Evolutionary conservation across 2,888 invertebrate genomes (phyloP).

Genomic region (Hoplodrina blanda): DNA sequence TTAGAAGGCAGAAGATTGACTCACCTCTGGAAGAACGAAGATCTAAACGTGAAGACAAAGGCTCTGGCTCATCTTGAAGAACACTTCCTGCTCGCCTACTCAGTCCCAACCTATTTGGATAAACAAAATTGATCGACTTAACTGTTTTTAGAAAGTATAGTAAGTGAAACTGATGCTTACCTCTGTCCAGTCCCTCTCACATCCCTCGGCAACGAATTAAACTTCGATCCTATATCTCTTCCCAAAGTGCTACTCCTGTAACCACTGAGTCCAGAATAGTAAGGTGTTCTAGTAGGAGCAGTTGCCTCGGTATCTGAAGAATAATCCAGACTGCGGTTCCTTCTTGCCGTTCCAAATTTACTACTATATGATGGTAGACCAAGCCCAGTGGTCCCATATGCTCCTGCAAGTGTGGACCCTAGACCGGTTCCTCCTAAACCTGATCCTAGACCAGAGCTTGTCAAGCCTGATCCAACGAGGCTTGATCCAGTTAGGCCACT

Average conservation of each 20-base stretch:
- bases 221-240: slow-evolving; percentile 92
- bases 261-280: slow-evolving; percentile 92
- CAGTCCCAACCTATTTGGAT: slow-evolving; percentile 79
- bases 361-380: slow-evolving; percentile 85
- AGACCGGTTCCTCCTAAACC: slow-evolving; percentile 83
- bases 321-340: slow-evolving; percentile 96
- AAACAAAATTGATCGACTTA: slow-evolving; percentile 27
- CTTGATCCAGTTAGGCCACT: slow-evolving; percentile 87
- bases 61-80: slow-evolving; percentile 87
- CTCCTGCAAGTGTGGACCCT: slow-evolving; percentile 81
- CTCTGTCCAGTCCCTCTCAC: slow-evolving; percentile 91
- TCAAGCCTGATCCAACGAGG: slow-evolving; percentile 70
- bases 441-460: slow-evolving; percentile 82
- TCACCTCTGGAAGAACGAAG: slow-evolving; percentile 89
- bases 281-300: slow-evolving; percentile 93
- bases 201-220: slow-evolving; percentile 94
- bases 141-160: neutral
- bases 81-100: slow-evolving; percentile 86
- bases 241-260: slow-evolving; percentile 89
- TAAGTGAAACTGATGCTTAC: slow-evolving; percentile 74
- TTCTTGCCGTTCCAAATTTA: slow-evolving; percentile 92
- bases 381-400: slow-evolving; percentile 84
- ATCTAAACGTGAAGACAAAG: slow-evolving; percentile 86
- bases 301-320: slow-evolving; percentile 99
- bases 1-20: neutral